Base-by-base conservation (phyloP, 2,113 vertebrate species). In the Lethenteron reissneri region DNA sequence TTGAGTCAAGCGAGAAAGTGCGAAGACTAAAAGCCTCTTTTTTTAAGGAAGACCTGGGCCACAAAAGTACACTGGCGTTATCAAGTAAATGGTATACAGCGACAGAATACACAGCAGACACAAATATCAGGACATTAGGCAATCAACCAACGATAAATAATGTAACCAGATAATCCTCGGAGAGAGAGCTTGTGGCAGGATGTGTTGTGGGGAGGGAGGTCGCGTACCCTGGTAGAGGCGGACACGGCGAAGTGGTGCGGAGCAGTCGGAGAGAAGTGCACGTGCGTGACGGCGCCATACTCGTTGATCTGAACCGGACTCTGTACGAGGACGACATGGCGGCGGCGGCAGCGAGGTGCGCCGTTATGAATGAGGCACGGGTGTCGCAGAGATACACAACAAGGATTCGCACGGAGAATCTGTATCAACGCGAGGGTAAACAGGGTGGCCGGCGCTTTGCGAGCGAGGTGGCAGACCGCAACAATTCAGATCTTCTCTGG, bases 281-380 rank as follows among this genome's bases (percentile, higher is more conserved):
- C 83, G 78, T 84, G 88, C 71, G 84, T 87, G 70, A 99, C 69
- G 0, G 92, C 87, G 69, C 90, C 92, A 74, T 92, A 99, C 57
- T 97, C 92, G 79, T 99, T 99, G 73, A 99, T 91, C 79, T 95
- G 90, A 73, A 96, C 80, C 14, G 92, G 88, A 19, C 85, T 81
- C 94, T 99, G 75, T 58, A 68, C 73, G 17, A 73, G 59, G 76
- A 58, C 71, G 2, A 56, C 41, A 41, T 41, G 41, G 41, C 41
- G 41, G 41, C 41, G 41, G 41, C 41, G 41, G 41, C 41, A 5
- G 41, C 2, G 41, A 41, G 41, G 41, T 41, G 41, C 41, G 6
- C 41, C 41, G 2, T 41, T 41, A 41, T 41, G 41, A 41, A 41
- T 7, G 41, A 41, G 41, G 41, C 41, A 41, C 1, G 5, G 41